A percentile compares a stretch with the other conserved stretches of the same genome.
Evolutionary conservation across 2,888 invertebrate species (phyloP).

Genomic region (Platycnemis pennipes): DNA sequence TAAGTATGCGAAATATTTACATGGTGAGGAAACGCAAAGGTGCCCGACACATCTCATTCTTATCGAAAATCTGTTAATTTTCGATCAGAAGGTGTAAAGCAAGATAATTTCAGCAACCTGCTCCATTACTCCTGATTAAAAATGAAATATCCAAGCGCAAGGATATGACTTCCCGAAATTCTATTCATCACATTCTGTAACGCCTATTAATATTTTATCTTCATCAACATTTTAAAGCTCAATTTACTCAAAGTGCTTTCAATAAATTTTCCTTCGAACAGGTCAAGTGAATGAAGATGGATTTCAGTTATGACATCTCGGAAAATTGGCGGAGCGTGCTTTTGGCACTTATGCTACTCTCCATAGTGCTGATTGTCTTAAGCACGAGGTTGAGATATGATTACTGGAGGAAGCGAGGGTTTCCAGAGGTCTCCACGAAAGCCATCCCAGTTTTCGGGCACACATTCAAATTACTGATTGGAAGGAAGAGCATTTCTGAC

Average conservation of each 20-base stretch:
- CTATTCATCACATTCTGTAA: too few species aligned
- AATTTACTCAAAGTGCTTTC: too few species aligned
- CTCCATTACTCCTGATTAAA: too few species aligned
- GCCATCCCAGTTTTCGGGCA: slow-evolving; percentile 70
- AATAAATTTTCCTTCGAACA: not conserved
- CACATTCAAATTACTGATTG: slow-evolving; percentile 61
- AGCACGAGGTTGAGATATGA: slow-evolving; percentile 68
- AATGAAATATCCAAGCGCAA: too few species aligned
- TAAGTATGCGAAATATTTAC: too few species aligned
- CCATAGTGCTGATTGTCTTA: slow-evolving; percentile 45
- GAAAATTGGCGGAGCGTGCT: not conserved
- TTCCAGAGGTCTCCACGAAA: slow-evolving; percentile 59
- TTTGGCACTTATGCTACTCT: not conserved
- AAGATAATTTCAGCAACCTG: too few species aligned
- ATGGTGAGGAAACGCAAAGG: too few species aligned
- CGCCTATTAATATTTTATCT: too few species aligned
- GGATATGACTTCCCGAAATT: too few species aligned
- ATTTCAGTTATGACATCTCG: not conserved
- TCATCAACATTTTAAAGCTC: not conserved
- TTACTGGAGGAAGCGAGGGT: slow-evolving; percentile 70
- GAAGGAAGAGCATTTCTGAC: slow-evolving; percentile 55
- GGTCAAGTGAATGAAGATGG: not conserved
- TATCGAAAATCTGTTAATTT: too few species aligned
- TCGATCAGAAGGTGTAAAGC: too few species aligned
- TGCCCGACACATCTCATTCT: too few species aligned